These are phyloP conservation scores for Sternarchorhynchus goeldii DNA, from an alignment of 2,797 vertebrate species.

Conservation along the genomic window DNA sequence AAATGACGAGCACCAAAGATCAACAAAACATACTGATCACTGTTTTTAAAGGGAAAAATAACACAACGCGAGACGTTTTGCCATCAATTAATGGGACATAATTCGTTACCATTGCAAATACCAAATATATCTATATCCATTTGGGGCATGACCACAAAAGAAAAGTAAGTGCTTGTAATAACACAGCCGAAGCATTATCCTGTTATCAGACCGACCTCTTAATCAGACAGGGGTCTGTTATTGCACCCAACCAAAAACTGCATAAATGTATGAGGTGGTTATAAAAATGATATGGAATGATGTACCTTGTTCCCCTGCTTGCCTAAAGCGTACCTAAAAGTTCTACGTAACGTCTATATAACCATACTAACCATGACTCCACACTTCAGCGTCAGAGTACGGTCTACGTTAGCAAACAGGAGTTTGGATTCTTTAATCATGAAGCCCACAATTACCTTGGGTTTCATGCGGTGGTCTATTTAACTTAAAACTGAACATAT, in stretches of 20 bases:
- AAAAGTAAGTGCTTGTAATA: neutral
- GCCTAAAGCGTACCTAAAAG: too few relatives aligned
- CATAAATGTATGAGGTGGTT: conserved; percentile 30
- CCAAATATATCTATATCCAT: conserved; percentile 20
- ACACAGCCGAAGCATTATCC: conserved; percentile 10
- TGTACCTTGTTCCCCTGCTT: neutral
- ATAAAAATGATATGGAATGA: conserved; percentile 17
- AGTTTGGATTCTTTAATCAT: conserved; percentile 1
- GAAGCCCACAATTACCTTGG: conserved; percentile 19
- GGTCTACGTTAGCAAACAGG: neutral
- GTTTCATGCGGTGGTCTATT: conserved; percentile 7
- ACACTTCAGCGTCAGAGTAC: neutral
- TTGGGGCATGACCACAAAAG: neutral
- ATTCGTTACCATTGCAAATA: neutral
- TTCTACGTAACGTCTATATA: neutral
- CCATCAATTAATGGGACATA: neutral
- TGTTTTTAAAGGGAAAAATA: conserved; percentile 32
- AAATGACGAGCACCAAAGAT: conserved; percentile 26
- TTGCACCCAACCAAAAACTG: conserved; percentile 33
- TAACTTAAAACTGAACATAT: neutral
- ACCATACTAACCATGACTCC: neutral
- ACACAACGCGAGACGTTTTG: conserved; percentile 24
- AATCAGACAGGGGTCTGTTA: neutral
- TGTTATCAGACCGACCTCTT: neutral
- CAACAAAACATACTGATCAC: conserved; percentile 18